Evolutionary conservation across 2,113 vertebrate genomes (phyloP), one percentile per base, ranked within the genome.

Genomic region (Lichenostomus cassidix): DNA sequence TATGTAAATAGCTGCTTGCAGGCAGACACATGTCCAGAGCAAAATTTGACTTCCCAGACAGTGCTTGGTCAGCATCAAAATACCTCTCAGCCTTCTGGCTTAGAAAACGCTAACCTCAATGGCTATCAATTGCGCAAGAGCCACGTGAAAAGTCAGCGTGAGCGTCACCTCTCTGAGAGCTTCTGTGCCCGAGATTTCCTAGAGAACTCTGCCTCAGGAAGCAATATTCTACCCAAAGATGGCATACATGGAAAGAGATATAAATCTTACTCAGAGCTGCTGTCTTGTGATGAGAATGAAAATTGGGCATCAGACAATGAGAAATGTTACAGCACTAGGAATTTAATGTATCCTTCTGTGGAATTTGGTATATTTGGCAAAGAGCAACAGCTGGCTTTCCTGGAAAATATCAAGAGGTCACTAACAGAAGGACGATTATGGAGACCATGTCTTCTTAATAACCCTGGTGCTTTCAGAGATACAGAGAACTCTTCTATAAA

Each of bases 291-390:
- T 42, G 98, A 98, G 94, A 98, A 97, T 77, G 97, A 98, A 68
- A 98, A 95, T 50, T 97, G 97, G 97, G 62, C 96, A 9, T 49
- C 92, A 2, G 75, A 89, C 0, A 22, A 90, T 3, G 63, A 91
- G 52, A 92, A 94, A 44, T 85, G 63, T 37, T 90, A 64, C 60
- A 90, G 94, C 55, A 83, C 95, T 15, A 97, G 92, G 49, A 96
- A 93, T 44, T 17, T 95, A 49, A 96, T 97, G 22, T 97, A 98
- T 46, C 98, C 98, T 0, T 97, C 97, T 39, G 96, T 98, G n/a
- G 98, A 98, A n/a, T 98, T 98, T 65, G 98, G 98, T 56, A 98
- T 98, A 96, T 98, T 98, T 97, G 98, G 98, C 47, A 98, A 98
- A 93, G 98, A 98, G 35, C 98, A 98, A 28, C 98, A 98, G 60